Evolutionary conservation across 2,888 invertebrate genomes (phyloP).

Genomic region (Stenodera caucasica): DNA sequence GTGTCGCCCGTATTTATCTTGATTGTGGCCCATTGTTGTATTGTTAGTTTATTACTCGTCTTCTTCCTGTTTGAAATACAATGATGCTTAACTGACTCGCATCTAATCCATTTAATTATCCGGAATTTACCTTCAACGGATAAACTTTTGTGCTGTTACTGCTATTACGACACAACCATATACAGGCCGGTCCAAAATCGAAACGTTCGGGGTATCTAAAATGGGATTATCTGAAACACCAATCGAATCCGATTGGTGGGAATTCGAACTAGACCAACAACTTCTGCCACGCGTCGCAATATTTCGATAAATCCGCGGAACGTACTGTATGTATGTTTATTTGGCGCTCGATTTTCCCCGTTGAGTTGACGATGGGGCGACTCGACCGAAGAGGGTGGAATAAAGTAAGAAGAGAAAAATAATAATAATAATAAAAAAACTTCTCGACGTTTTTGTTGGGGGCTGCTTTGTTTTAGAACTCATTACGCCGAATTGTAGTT

Average conservation of each 20-base stretch:
- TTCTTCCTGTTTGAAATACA: constrained; percentile 35
- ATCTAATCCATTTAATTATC: constrained; percentile 42
- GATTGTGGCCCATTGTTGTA: constrained; percentile 49
- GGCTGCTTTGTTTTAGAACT: constrained; percentile 45
- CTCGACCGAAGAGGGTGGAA: neutral
- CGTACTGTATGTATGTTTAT: no score
- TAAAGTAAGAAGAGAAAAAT: neutral
- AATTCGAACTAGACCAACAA: no score
- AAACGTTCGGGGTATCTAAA: no score
- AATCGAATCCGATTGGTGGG: no score
- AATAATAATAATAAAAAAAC: constrained; percentile 23
- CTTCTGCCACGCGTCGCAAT: no score
- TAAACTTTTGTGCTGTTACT: constrained; percentile 35
- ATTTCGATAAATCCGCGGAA: no score
- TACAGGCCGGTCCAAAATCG: no score
- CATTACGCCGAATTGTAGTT: constrained; percentile 43
- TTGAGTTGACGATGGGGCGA: neutral
- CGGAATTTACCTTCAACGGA: constrained; percentile 45
- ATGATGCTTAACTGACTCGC: constrained; percentile 37
- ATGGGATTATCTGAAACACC: no score
- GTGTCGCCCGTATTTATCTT: constrained; percentile 44
- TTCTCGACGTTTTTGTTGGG: constrained; percentile 38
- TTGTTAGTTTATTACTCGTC: constrained; percentile 41
- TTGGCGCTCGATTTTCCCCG: constrained; percentile 19
- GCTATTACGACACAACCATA: constrained; percentile 36